Percentiles rank a stretch among this genome's conserved stretches.
Evolutionary conservation across 1,140 invertebrate species (phyloP).

Genomic region (Tetraneura akinire): DNA sequence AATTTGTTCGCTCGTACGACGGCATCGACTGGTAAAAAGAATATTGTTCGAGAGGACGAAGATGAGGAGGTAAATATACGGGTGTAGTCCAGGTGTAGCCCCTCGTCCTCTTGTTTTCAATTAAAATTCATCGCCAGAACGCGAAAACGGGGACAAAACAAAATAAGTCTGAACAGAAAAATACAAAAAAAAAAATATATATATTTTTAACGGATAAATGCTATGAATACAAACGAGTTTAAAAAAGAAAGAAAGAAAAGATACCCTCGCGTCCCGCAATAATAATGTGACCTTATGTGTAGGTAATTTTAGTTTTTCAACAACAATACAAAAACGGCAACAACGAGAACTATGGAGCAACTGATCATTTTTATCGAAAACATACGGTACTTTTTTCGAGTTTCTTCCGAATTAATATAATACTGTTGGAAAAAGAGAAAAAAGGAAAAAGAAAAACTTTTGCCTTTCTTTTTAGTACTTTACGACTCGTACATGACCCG

Average conservation of each 20-base stretch:
- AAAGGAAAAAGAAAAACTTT: slow-evolving; percentile 1
- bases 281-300: slow-evolving; percentile 18
- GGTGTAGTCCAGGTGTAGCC: neutral
- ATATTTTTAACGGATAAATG: slow-evolving; percentile 30
- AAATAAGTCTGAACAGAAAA: neutral
- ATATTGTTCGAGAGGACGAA: too few relatives aligned
- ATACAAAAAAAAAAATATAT: neutral
- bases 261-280: neutral
- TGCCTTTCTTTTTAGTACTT: neutral
- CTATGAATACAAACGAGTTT: slow-evolving; percentile 50
- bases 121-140: slow-evolving; percentile 44
- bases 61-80: neutral
- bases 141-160: neutral
- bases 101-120: slow-evolving; percentile 12
- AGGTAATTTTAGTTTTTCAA: slow-evolving; percentile 43
- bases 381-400: slow-evolving; percentile 1
- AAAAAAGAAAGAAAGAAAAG: slow-evolving; percentile 21
- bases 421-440: neutral
- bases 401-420: slow-evolving; percentile 29
- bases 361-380: slow-evolving; percentile 46
- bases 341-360: neutral
- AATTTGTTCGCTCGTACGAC: neutral
- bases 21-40: neutral
- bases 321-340: slow-evolving; percentile 35
- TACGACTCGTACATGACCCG: neutral